A percentile compares a stretch with the other conserved stretches of the same genome.
Conservation (phyloP, 2,113 vertebrate genomes). For the Perca flavescens region DNA sequence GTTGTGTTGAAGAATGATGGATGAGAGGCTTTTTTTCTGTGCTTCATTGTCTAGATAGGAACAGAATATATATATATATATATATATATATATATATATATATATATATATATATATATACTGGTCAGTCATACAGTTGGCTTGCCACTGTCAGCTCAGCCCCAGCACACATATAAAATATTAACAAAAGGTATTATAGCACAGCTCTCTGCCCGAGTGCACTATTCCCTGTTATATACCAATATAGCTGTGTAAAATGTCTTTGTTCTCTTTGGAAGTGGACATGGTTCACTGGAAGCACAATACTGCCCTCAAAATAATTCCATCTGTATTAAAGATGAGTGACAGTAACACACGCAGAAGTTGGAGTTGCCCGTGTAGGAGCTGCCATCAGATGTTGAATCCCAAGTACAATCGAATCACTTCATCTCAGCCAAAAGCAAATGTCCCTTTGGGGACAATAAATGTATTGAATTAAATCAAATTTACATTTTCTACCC, state of each 20-base stretch:
- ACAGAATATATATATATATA: not conserved
- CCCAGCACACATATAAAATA: not conserved
- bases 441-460: constrained; percentile 29
- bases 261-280: not conserved
- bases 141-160: not conserved
- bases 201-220: not conserved
- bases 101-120: too few species aligned
- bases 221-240: not conserved
- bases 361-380: not conserved
- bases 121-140: not conserved
- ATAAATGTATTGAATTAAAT: constrained; percentile 34
- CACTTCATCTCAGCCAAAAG: constrained; percentile 11
- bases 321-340: not conserved
- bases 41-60: not conserved
- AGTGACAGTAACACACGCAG: not conserved
- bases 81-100: too few species aligned
- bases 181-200: not conserved
- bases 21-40: not conserved
- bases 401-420: not conserved
- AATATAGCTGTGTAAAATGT: not conserved
- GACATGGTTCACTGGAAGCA: not conserved
- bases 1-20: not conserved
- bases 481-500: constrained; percentile 33
- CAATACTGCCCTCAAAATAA: not conserved
- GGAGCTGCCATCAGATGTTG: not conserved